These are phyloP conservation scores for Petrophora chlorosata DNA, from an alignment of 2,888 invertebrate genomes.

Conservation along the genomic window DNA sequence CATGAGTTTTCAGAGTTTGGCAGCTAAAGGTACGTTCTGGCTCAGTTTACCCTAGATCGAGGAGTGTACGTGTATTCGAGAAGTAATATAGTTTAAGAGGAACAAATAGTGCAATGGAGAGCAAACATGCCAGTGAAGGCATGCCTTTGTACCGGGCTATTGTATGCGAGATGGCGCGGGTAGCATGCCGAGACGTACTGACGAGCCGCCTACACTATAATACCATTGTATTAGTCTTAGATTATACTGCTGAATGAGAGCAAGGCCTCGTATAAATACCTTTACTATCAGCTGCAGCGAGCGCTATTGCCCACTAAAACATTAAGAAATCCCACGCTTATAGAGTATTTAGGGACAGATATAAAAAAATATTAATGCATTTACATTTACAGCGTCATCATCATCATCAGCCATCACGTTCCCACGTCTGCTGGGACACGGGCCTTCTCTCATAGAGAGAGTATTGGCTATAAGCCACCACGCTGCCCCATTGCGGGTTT, in stretches of 20 bases:
- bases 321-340: slow-evolving; percentile 1
- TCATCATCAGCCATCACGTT: no score
- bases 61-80: slow-evolving; percentile 6
- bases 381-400: no score
- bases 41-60: slow-evolving; percentile 1
- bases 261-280: slow-evolving; percentile 23
- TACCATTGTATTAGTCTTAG: slow-evolving; percentile 22
- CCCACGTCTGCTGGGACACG: no score
- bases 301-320: slow-evolving; percentile 4
- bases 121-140: slow-evolving; percentile 41
- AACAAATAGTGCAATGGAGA: slow-evolving; percentile 38
- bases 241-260: slow-evolving; percentile 19
- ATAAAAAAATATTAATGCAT: no score
- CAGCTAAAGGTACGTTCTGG: neutral
- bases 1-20: slow-evolving; percentile 10
- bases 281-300: slow-evolving; percentile 10
- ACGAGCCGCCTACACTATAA: slow-evolving; percentile 20
- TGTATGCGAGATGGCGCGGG: slow-evolving; percentile 34
- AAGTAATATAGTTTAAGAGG: slow-evolving; percentile 38
- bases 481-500: no score
- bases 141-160: slow-evolving; percentile 49
- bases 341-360: neutral
- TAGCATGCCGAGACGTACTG: slow-evolving; percentile 36
- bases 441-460: no score
- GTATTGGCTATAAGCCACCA: no score